Conservation (phyloP, 2,113 vertebrate genomes). For the Cyphomyrus discorhynchus region DNA sequence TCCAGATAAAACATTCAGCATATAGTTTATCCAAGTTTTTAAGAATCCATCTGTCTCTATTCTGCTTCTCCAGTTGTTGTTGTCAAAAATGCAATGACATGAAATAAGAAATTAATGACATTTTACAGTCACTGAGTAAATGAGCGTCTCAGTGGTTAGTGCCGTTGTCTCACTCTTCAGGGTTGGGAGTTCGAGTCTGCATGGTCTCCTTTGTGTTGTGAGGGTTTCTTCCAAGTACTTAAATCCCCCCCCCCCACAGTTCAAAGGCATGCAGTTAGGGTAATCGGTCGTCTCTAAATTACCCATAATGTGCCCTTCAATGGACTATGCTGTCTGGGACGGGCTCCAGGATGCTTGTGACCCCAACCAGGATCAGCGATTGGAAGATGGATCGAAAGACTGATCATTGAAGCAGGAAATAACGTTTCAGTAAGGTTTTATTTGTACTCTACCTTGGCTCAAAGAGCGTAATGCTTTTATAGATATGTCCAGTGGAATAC, state of each 20-base stretch:
- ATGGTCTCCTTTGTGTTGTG: not conserved
- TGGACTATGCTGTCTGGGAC: not conserved
- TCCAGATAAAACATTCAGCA: not conserved
- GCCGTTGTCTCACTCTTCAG: not conserved
- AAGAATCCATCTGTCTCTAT: not conserved
- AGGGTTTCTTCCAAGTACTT: not conserved
- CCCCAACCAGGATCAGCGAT: not conserved
- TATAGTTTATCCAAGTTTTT: not conserved
- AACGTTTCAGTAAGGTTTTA: not conserved
- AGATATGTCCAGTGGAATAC: not conserved
- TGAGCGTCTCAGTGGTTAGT: not conserved
- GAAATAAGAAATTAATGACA: not conserved
- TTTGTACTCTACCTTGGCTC: not conserved
- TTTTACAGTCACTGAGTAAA: not conserved
- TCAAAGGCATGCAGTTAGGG: not conserved
- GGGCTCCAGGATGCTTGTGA: not conserved
- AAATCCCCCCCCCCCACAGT: not conserved
- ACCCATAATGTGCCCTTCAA: not conserved
- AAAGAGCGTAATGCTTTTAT: not conserved
- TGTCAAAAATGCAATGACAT: not conserved
- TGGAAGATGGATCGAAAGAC: not conserved
- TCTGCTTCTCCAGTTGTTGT: not conserved
- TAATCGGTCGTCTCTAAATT: not conserved
- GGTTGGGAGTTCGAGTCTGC: not conserved
- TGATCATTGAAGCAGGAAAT: not conserved